Base-by-base conservation (phyloP, 2,888 invertebrate species). In the Lithophane semibrunnea region DNA sequence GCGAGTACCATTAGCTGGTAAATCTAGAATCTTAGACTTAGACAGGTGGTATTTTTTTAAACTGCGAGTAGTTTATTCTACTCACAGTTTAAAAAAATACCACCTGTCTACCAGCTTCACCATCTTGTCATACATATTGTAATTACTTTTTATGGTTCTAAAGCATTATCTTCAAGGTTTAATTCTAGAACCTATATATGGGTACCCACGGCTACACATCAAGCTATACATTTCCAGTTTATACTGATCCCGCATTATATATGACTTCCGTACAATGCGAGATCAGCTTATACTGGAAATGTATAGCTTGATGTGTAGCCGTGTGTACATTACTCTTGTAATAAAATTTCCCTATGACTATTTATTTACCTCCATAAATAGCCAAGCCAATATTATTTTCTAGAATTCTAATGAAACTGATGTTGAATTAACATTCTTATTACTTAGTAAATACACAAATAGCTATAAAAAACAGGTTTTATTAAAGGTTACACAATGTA, bases 1-100 rank as follows among this genome's bases (percentile, higher is more conserved):
- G 29, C 16, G 70, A 73, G 69, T 66, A 69, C 65, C 71, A 80
- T 80, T 87, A 85, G 76, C 61, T 71, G 61, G 71, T 73, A 37
- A 37, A 37, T 37, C 37, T n/a, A n/a, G 16, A n/a, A n/a, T 12
- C 21, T n/a, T n/a, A n/a, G 24, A 65, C 21, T 0, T 21, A 12
- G 21, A 9, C 10, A 3, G 24, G 0, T 64, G 13, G 8, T 52
- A 18, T 0, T 52, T 52, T 52, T 52, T 52, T 52, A 4, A 49
- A 49, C 16, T 18, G n/a, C 24, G 21, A 37, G 9, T 52, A 29
- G 3, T n/a, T n/a, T n/a, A n/a, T n/a, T n/a, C n/a, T n/a, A n/a
- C n/a, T n/a, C n/a, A n/a, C n/a, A n/a, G n/a, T n/a, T n/a, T n/a
- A n/a, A n/a, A n/a, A n/a, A n/a, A n/a, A n/a, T n/a, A n/a, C n/a